Evolutionary conservation across 2,888 invertebrate genomes (phyloP).

Genomic region (Torymus tubicola): DNA sequence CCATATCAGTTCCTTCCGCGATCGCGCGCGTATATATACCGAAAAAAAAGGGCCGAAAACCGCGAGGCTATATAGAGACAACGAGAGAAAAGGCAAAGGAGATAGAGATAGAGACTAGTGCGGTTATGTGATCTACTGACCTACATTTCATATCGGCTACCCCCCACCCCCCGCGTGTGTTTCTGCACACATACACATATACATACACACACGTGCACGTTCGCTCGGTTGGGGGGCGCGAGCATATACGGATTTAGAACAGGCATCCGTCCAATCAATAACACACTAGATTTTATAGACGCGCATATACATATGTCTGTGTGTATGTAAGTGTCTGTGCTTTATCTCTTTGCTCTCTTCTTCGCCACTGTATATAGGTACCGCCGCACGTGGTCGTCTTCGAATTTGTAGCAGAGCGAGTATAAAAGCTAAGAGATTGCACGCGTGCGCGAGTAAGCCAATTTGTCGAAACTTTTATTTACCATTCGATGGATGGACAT

Average conservation of each 20-base stretch:
- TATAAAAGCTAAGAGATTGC: too few species aligned
- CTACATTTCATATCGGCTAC: slow-evolving; percentile 70
- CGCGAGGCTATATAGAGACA: background rate
- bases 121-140: slow-evolving; percentile 72
- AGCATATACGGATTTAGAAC: slow-evolving; percentile 72
- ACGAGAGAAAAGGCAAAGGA: slow-evolving; percentile 28
- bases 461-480: too few species aligned
- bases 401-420: too few species aligned
- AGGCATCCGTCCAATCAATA: slow-evolving; percentile 73
- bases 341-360: slow-evolving; percentile 1
- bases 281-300: slow-evolving; percentile 70
- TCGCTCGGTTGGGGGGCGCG: slow-evolving; percentile 50
- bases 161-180: slow-evolving; percentile 65
- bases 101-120: slow-evolving; percentile 57
- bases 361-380: background rate
- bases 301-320: slow-evolving; percentile 27
- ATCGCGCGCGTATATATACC: too few species aligned
- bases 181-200: slow-evolving; percentile 61
- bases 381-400: background rate
- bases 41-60: background rate
- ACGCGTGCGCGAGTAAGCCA: too few species aligned
- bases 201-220: background rate
- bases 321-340: background rate
- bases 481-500: too few species aligned
- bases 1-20: background rate